These are phyloP conservation scores for Brachyrhaphis roseni DNA, from an alignment of 2,797 vertebrate species.

Conservation along the genomic window DNA sequence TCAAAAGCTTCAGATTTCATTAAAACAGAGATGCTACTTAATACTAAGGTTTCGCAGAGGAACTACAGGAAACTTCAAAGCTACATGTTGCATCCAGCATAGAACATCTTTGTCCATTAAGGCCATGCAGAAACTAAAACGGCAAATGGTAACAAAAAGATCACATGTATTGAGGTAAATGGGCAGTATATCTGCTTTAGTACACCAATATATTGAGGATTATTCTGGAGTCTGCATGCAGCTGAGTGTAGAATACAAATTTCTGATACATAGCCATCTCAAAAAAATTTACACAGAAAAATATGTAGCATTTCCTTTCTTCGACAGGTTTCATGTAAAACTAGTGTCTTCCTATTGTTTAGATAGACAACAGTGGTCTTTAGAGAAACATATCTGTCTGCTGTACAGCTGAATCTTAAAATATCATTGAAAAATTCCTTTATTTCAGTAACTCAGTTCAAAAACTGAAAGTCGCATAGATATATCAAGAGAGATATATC, in stretches of 20 bases:
- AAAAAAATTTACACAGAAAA: slow-evolving; percentile 7
- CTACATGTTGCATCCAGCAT: slow-evolving; percentile 57
- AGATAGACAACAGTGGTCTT: slow-evolving; percentile 53
- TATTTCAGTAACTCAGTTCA: background rate
- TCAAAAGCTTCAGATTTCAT: slow-evolving; percentile 52
- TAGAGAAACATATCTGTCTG: slow-evolving; percentile 38
- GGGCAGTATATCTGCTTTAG: slow-evolving; percentile 41
- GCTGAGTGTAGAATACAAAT: slow-evolving; percentile 19
- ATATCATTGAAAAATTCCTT: background rate
- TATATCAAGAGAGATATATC: background rate
- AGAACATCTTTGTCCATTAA: slow-evolving; percentile 35
- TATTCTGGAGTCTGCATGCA: slow-evolving; percentile 39
- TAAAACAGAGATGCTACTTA: slow-evolving; percentile 45
- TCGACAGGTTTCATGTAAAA: slow-evolving; percentile 39
- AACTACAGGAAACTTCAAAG: slow-evolving; percentile 31
- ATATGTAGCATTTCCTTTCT: slow-evolving; percentile 25
- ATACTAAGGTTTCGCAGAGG: slow-evolving; percentile 30
- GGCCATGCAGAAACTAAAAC: slow-evolving; percentile 66
- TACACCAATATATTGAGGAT: slow-evolving; percentile 34
- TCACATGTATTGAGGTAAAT: slow-evolving; percentile 40
- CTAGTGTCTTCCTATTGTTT: slow-evolving; percentile 61
- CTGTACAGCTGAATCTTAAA: slow-evolving; percentile 3
- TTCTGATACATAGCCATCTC: background rate
- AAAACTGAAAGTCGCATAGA: background rate
- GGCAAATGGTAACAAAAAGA: slow-evolving; percentile 27